Conservation (phyloP, 2,797 vertebrate genomes). For the Hippopotamyrus pictus region DNA sequence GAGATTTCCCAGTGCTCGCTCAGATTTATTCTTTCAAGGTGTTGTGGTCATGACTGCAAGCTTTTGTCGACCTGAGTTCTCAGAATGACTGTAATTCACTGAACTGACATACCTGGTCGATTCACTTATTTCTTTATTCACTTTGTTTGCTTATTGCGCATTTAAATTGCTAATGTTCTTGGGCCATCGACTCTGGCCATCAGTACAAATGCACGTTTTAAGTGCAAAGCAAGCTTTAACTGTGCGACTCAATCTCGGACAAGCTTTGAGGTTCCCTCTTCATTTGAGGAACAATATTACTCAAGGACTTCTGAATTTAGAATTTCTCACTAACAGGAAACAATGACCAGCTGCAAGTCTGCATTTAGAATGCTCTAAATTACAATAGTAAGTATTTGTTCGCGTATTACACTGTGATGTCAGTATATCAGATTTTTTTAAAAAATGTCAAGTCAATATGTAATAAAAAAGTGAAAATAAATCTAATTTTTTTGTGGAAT, state of each 20-base stretch:
- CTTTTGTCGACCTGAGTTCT: background rate
- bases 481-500: background rate
- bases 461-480: background rate
- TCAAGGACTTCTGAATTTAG: background rate
- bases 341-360: background rate
- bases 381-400: background rate
- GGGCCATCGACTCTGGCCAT: constrained; percentile 13
- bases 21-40: background rate
- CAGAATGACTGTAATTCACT: constrained; percentile 7
- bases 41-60: background rate
- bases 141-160: constrained; percentile 17
- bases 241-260: background rate
- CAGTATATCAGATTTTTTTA: background rate
- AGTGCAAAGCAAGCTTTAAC: background rate
- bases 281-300: background rate
- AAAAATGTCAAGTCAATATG: background rate
- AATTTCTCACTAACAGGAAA: background rate
- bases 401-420: background rate
- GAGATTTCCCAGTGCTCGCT: background rate
- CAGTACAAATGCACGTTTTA: constrained; percentile 7
- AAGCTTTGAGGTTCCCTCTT: background rate
- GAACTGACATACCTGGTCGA: background rate
- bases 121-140: constrained; percentile 6
- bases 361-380: background rate
- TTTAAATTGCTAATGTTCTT: constrained; percentile 26